These are phyloP conservation scores for Radopholus similis DNA, from an alignment of 1,140 invertebrate species.

Conservation along the genomic window DNA sequence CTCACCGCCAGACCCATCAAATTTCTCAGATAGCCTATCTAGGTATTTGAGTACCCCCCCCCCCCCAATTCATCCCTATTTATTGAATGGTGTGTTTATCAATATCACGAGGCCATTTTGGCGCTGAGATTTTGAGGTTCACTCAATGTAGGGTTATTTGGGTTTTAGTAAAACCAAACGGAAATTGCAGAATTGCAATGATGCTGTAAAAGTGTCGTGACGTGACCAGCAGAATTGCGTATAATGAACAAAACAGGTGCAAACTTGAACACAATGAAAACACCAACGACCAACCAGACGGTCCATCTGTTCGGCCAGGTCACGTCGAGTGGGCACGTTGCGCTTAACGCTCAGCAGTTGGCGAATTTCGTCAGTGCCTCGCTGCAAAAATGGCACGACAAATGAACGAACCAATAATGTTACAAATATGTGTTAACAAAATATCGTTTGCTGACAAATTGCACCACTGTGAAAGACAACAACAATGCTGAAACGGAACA, in stretches of 20 bases:
- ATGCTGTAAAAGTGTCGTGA: too few relatives aligned
- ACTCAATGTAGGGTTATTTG: too few relatives aligned
- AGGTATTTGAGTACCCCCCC: too few relatives aligned
- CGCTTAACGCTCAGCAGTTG: constrained; percentile 33
- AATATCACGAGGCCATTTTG: too few relatives aligned
- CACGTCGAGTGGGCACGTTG: constrained; percentile 19
- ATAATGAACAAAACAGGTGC: background rate
- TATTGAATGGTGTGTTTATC: too few relatives aligned
- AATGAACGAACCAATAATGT: background rate
- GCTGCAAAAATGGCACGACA: constrained; percentile 23
- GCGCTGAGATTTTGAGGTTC: too few relatives aligned
- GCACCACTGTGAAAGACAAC: background rate
- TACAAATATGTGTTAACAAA: constrained; percentile 3
- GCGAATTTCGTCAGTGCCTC: constrained; percentile 40
- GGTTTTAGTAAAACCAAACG: too few relatives aligned
- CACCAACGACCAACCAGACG: constrained; percentile 36
- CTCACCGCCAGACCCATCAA: background rate
- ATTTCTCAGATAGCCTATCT: constrained; percentile 12
- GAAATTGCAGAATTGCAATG: too few relatives aligned
- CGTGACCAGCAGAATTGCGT: too few relatives aligned
- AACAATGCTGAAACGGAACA: too few relatives aligned
- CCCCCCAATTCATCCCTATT: too few relatives aligned
- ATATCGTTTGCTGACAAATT: background rate
- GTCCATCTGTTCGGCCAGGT: constrained; percentile 44
- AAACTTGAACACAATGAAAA: background rate